Evolutionary conservation across 2,888 invertebrate genomes (phyloP).

Genomic region (Cotesia congregata): DNA sequence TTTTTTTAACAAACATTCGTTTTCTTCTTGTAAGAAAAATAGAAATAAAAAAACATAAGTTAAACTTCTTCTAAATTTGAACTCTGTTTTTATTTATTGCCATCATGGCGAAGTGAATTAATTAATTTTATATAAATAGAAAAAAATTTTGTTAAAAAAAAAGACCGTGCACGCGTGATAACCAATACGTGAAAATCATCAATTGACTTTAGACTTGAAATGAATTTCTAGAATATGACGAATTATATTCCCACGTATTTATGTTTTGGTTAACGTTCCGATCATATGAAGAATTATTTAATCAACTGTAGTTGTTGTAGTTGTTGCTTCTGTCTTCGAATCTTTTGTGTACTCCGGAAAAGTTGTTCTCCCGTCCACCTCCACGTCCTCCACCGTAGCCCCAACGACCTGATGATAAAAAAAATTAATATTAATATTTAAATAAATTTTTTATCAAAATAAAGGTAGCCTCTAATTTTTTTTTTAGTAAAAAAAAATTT

Average conservation of each 20-base stretch:
- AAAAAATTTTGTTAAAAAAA: not conserved
- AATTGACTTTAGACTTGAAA: slow-evolving; percentile 1
- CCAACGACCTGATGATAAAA: slow-evolving; percentile 60
- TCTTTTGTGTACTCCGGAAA: slow-evolving; percentile 60
- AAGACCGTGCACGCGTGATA: not conserved
- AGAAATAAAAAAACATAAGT: not conserved
- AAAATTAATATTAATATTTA: slow-evolving; percentile 23
- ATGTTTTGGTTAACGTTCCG: slow-evolving; percentile 46
- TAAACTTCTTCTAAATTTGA: not conserved
- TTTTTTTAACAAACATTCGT: not conserved
- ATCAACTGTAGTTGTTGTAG: slow-evolving; percentile 59
- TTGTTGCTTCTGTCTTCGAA: slow-evolving; percentile 59
- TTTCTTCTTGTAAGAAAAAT: not conserved
- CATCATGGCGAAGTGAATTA: not conserved
- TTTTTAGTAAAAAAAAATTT: not conserved
- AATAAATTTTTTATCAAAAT: slow-evolving; percentile 3
- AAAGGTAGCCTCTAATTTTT: not conserved
- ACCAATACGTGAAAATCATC: not conserved
- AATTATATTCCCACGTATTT: slow-evolving; percentile 40
- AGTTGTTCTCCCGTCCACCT: slow-evolving; percentile 61
- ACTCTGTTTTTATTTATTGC: slow-evolving; percentile 9
- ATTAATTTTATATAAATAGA: not conserved
- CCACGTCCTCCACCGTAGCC: slow-evolving; percentile 53
- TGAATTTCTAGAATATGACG: slow-evolving; percentile 14
- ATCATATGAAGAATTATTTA: slow-evolving; percentile 40